A percentile compares a stretch with the other conserved stretches of the same genome.
Evolutionary conservation across 2,113 vertebrate species (phyloP).

Genomic region (Brachirus orientalis): DNA sequence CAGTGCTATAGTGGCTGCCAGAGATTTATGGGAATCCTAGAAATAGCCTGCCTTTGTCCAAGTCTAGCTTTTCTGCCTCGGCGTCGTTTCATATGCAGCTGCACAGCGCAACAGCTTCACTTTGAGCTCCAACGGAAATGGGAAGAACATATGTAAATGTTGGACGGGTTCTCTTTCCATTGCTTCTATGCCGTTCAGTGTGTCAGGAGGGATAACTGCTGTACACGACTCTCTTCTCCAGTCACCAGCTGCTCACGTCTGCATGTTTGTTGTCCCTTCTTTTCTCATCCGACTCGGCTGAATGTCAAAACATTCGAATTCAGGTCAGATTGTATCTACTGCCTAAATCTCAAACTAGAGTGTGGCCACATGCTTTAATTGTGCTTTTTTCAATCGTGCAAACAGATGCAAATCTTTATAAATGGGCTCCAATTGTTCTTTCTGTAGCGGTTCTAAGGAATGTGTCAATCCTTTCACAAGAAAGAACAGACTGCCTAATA

Average conservation of each 20-base stretch:
- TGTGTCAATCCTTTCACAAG: conserved; percentile 32
- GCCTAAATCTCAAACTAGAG: too few relatives aligned
- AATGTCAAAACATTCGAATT: conserved; percentile 13
- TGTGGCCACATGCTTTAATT: too few relatives aligned
- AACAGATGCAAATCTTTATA: conserved; percentile 43
- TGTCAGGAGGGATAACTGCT: conserved; percentile 18
- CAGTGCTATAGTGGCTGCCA: conserved; percentile 20
- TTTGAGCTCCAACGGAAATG: conserved; percentile 44
- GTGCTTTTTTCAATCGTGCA: conserved; percentile 37
- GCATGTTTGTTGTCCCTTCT: conserved; percentile 6
- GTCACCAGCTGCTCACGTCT: conserved; percentile 35
- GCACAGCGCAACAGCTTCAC: conserved; percentile 44
- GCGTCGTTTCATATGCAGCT: conserved; percentile 62
- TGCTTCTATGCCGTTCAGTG: not conserved
- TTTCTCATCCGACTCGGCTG: conserved; percentile 18
- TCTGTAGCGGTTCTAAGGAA: conserved; percentile 44
- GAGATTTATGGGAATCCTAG: conserved; percentile 63
- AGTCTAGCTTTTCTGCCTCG: conserved; percentile 41
- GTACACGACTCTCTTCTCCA: not conserved
- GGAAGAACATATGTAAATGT: conserved; percentile 47
- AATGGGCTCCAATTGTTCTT: too few relatives aligned
- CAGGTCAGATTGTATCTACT: conserved; percentile 29
- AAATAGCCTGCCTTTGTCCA: conserved; percentile 59
- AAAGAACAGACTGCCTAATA: conserved; percentile 11
- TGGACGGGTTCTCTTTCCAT: conserved; percentile 55